Conservation (phyloP, 2,888 invertebrate genomes). For the Agrochola litura region DNA sequence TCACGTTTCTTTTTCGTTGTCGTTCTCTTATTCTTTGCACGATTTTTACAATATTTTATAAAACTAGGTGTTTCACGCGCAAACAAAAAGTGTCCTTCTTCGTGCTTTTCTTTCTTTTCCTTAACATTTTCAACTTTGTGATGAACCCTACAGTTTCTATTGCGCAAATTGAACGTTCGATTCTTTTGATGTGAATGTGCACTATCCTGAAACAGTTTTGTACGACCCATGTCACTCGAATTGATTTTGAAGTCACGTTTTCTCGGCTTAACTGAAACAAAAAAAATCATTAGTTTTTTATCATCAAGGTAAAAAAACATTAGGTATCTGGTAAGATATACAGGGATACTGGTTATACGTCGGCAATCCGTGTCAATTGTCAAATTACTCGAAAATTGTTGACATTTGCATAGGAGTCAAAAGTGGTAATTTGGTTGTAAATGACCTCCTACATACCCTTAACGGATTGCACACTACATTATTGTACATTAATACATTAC, state of each 20-base stretch:
- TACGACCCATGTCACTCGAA: conserved; percentile 40
- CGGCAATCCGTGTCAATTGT: too few species aligned
- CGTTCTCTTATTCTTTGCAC: conserved; percentile 16
- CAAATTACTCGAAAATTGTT: too few species aligned
- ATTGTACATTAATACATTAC: too few species aligned
- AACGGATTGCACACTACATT: too few species aligned
- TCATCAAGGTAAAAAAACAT: neutral
- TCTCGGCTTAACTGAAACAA: conserved; percentile 54
- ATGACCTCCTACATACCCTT: too few species aligned
- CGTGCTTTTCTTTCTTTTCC: conserved; percentile 23
- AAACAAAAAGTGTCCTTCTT: conserved; percentile 36
- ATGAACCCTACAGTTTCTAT: conserved; percentile 34
- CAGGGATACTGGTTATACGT: too few species aligned
- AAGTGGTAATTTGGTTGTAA: too few species aligned
- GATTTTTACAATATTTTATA: conserved; percentile 28
- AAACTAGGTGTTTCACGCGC: conserved; percentile 32
- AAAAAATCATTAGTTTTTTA: neutral
- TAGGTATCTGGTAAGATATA: neutral
- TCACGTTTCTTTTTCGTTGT: conserved; percentile 8
- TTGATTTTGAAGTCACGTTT: conserved; percentile 33
- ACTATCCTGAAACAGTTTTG: conserved; percentile 22
- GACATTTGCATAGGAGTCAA: too few species aligned
- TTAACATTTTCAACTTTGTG: conserved; percentile 25
- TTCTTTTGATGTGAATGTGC: conserved; percentile 21
- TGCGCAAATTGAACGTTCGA: conserved; percentile 34